Base-by-base conservation (phyloP, 2,797 vertebrate species). In the Limnodromus scolopaceus region DNA sequence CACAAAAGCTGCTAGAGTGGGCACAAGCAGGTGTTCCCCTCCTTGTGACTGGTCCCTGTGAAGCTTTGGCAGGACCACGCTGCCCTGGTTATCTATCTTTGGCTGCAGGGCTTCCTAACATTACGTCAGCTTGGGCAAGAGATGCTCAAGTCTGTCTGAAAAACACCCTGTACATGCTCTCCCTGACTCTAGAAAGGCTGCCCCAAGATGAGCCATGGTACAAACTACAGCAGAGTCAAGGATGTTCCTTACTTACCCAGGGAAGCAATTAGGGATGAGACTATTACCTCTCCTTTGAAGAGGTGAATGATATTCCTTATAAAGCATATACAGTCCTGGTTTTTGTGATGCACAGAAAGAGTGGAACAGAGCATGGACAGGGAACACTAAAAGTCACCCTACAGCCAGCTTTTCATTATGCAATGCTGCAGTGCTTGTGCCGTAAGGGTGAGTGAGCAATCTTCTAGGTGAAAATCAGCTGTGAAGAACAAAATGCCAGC, bases 391-490 rank as follows among this genome's bases (percentile, higher is more conserved):
- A 79, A 87, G 70, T 94, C 84, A 91, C 81, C 82, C 93, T 86
- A 55, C 54, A 95, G 92, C 55, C 76, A 61, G 72, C 27, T 88
- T 96, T 81, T 91, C 66, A n/a, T 96, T 95, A 97, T 5, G 89
- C 87, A 95, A 88, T 55, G 75, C 84, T 95, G 92, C 95, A 94
- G 91, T 66, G 92, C 84, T 90, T 87, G 54, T 70, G 69, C 82
- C 1, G 16, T 76, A 61, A 95, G 92, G 81, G 85, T 96, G 94
- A 94, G 87, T 89, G 94, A 95, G 84, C 92, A 83, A 96, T 82
- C 58, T 86, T 46, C 53, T 54, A 68, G 86, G 79, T 24, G 71
- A 92, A 94, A 96, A 77, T 92, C 82, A 83, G n/a, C 82, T 80
- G 36, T 32, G 65, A 89, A 90, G 79, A 92, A 70, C 8, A 95